Evolutionary conservation across 2,113 vertebrate species (phyloP).

Genomic region (Pterocles burchelli): DNA sequence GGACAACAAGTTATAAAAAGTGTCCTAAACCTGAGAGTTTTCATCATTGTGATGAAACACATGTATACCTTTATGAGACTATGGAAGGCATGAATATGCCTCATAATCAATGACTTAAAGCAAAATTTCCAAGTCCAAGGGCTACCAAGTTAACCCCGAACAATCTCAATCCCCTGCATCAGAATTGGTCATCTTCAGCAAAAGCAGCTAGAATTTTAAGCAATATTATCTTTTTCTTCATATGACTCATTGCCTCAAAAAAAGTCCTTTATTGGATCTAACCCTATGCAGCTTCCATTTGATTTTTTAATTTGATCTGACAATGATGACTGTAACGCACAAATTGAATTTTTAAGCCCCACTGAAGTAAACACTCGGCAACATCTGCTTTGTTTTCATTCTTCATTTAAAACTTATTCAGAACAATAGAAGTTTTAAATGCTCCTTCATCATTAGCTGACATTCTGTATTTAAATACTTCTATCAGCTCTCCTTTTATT

Average conservation of each 20-base stretch:
- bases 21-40: neutral
- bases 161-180: neutral
- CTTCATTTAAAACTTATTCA: constrained; percentile 31
- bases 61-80: neutral
- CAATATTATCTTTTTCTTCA: neutral
- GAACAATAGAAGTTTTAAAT: constrained; percentile 8
- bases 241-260: neutral
- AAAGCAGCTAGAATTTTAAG: neutral
- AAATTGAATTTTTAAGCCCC: constrained; percentile 41
- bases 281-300: constrained; percentile 8
- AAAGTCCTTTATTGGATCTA: neutral
- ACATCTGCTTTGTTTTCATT: constrained; percentile 54
- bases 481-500: neutral
- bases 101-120: neutral
- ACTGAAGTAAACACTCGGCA: constrained; percentile 50
- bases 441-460: neutral
- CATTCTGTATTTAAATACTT: constrained; percentile 21
- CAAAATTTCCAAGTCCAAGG: neutral
- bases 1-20: neutral
- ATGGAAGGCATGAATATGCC: neutral
- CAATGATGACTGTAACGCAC: constrained; percentile 50
- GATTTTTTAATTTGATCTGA: constrained; percentile 60
- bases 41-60: neutral
- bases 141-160: neutral
- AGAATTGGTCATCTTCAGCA: constrained; percentile 42